Conservation (phyloP, 2,113 vertebrate species). For the Haplochromis vanheusdeni region DNA sequence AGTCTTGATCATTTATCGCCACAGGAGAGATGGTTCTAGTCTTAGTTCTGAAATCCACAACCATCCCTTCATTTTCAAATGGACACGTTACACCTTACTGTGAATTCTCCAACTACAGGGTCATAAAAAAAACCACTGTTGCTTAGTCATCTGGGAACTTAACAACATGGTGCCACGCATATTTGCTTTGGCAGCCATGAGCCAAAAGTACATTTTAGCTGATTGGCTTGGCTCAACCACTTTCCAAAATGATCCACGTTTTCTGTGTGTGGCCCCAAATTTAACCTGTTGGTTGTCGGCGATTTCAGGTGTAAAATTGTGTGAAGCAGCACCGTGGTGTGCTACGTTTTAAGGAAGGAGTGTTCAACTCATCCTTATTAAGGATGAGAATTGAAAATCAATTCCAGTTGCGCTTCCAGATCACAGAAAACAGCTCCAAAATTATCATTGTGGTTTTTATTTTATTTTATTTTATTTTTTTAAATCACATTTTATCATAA, state of each 20-base stretch:
- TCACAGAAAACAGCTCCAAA: not conserved
- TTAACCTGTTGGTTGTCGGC: not conserved
- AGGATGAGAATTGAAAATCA: not conserved
- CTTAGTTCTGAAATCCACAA: not conserved
- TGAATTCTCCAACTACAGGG: not conserved
- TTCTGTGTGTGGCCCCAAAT: not conserved
- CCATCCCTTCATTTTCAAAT: not conserved
- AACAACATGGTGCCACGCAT: not conserved
- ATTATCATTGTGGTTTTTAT: not conserved
- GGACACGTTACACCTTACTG: not conserved
- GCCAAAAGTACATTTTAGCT: not conserved
- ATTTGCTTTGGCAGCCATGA: not conserved
- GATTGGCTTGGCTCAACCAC: not conserved
- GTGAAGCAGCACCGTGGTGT: not conserved
- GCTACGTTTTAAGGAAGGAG: not conserved
- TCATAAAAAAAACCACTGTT: not conserved
- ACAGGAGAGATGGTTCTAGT: not conserved
- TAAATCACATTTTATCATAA: not conserved
- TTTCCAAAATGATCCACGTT: not conserved
- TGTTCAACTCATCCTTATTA: not conserved
- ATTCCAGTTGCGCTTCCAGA: not conserved
- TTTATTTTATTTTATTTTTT: not conserved
- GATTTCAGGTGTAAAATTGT: not conserved
- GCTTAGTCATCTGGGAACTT: not conserved
- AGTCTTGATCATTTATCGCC: not conserved